Evolutionary conservation across 2,797 vertebrate genomes (phyloP), one percentile per base, ranked within the genome.

Genomic region (Sebastolobus altivelis): DNA sequence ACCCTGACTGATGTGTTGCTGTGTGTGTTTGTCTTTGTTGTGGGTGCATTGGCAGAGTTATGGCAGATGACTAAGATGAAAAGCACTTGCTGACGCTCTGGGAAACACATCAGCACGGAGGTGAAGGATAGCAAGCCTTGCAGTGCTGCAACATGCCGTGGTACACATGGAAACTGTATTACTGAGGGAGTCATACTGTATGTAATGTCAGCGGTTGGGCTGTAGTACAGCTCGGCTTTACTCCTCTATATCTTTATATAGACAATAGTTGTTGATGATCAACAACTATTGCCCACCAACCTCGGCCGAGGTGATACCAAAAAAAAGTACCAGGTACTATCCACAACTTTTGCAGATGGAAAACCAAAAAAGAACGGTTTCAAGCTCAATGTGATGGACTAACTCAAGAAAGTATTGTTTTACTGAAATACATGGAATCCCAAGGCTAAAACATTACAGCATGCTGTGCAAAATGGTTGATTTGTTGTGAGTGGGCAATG

Each of bases 61-160:
- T 38, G 62, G 18, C 43, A 56, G 77, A 52, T 87, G 83, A 87
- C 88, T 84, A 55, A 82, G 62, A 65, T 55, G 76, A 84, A 73
- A 86, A 82, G 70, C 52, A 67, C 40, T 78, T 18, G 46, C 35
- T 70, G 77, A 67, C 54, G 12, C 55, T 75, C 63, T 82, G 80
- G 59, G 61, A 85, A 87, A 85, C 75, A 56, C 49, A 73, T 77
- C 52, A 78, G 25, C 13, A 3, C 6, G 6, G 74, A 72, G 37
- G 60, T 80, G 62, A 78, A 65, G 62, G 27, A 54, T 12, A 58
- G 65, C 27, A 37, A 55, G 55, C 14, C 9, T 18, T 16, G 54
- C 54, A 55, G 10, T 2, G 37, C 35, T 56, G 75, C 35, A 60
- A 43, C 77, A 71, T 3, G 37, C 29, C 10, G 27, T 3, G 33